These are phyloP conservation scores for Channa striata DNA, from an alignment of 2,797 vertebrate genomes.

Conservation along the genomic window DNA sequence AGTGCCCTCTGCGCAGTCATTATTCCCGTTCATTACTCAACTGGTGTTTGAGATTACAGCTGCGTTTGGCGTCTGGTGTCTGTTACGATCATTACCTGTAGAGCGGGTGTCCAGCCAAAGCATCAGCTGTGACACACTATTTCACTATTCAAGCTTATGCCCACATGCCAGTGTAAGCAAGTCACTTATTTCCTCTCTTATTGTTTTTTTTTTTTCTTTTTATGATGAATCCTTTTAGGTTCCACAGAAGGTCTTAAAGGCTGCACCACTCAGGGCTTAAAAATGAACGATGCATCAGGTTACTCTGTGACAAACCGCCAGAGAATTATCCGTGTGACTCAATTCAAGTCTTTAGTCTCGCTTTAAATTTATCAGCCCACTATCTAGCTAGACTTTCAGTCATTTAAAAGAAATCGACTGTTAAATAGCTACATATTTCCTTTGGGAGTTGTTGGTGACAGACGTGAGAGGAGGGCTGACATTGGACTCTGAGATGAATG, in stretches of 20 bases:
- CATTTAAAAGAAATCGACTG: background rate
- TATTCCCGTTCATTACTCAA: constrained; percentile 49
- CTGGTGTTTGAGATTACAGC: constrained; percentile 60
- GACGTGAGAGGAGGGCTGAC: background rate
- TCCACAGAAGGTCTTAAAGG: background rate
- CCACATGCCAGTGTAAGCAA: constrained; percentile 26
- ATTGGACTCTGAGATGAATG: background rate
- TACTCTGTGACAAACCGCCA: no score
- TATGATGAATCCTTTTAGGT: background rate
- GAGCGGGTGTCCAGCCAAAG: constrained; percentile 57
- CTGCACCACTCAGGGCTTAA: no score
- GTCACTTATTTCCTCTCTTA: constrained; percentile 6
- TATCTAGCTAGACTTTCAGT: background rate
- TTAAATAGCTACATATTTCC: background rate
- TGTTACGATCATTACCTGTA: constrained; percentile 55
- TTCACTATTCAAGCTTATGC: constrained; percentile 36
- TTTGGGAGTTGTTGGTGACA: background rate
- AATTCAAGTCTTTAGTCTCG: no score
- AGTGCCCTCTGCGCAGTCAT: constrained; percentile 53
- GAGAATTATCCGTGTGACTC: no score
- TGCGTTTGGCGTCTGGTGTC: constrained; percentile 53
- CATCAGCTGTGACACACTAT: constrained; percentile 57
- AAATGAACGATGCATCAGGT: no score
- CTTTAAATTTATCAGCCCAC: background rate
- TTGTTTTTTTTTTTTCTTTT: constrained; percentile 14